Evolutionary conservation across 2,113 vertebrate species (phyloP), one percentile per base, ranked within the genome.

Genomic region (Gnathonemus longibarbis): DNA sequence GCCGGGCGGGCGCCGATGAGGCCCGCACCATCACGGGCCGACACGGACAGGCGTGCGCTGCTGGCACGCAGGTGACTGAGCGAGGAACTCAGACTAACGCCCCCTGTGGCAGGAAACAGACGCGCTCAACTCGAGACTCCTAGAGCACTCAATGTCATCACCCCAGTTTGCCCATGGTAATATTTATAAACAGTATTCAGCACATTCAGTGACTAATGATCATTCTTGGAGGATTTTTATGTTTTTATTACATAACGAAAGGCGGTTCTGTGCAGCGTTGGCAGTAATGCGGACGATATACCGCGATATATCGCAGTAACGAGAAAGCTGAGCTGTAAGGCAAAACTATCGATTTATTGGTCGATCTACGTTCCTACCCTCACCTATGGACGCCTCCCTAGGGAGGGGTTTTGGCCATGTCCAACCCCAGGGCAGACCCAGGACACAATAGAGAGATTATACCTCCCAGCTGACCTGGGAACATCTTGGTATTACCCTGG

Each of bases 1-100:
- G 98, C 97, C 8, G 96, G 96, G 48, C 58, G 77, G 88, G 89
- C 80, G 3, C 97, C 96, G 15, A 91, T 70, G 89, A 96, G 92
- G 1, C 97, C 98, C 1, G 93, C 97, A 0, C 97, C 96, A 1
- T 99, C 98, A 62, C 8, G 92, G 0, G 97, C 98, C 48, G 94
- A 94, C 90, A 98, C 90, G 4, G 91, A 93, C 91, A 99, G 92
- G 42, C 93, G 93, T 31, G 97, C 88, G 0, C 89, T 95, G 87
- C 95, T 94, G 19, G 0, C 93, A 5, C 94, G 93, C 94, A 98
- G 89, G 17, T 96, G 95, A 70, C 93, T 93, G 74, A 99, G 95
- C 58, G 94, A 9, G 88, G 97, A 97, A 86, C 95, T 92, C 88
- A 98, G 93, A 92, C 96, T 97, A 91, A 99, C 94, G 91, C 94